phyloP scores from a whole-genome alignment of 2,113 vertebrate species.

The Apteryx owenii region DNA sequence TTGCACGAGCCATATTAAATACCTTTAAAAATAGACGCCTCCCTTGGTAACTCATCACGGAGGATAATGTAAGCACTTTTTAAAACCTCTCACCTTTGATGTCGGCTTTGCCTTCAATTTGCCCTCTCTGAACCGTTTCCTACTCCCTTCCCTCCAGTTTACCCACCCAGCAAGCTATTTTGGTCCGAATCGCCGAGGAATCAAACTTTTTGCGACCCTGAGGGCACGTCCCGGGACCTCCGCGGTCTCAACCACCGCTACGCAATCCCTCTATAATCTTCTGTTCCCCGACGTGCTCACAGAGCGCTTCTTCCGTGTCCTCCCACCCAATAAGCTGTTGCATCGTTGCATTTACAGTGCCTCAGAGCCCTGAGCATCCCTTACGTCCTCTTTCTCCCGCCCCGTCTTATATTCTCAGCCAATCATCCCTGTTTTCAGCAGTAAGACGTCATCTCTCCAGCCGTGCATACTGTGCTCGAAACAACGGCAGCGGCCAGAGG shows the following conservation, averaged over 20 bases:
- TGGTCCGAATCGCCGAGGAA: fast-evolving
- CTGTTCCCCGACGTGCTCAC: not conserved
- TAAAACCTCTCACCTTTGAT: not conserved
- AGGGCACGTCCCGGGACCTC: not conserved
- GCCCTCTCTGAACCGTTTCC: not conserved
- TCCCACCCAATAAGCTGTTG: fast-evolving
- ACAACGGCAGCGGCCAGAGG: not conserved
- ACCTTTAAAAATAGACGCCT: not conserved
- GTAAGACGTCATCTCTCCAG: not conserved
- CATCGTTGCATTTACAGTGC: fast-evolving
- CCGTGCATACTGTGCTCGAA: fast-evolving
- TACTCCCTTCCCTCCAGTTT: too few relatives aligned
- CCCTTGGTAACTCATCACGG: not conserved
- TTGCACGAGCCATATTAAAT: not conserved
- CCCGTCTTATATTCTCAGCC: not conserved
- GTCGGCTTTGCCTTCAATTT: not conserved
- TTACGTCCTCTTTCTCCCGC: not conserved
- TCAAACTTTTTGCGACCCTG: fast-evolving
- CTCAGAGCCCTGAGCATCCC: not conserved
- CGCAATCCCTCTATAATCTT: fast-evolving
- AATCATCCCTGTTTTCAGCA: not conserved
- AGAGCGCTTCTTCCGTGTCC: not conserved
- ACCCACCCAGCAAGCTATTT: not conserved
- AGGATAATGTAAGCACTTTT: not conserved
- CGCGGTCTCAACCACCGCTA: fast-evolving